Conservation (phyloP, 2,888 invertebrate genomes). For the Elegia similella region DNA sequence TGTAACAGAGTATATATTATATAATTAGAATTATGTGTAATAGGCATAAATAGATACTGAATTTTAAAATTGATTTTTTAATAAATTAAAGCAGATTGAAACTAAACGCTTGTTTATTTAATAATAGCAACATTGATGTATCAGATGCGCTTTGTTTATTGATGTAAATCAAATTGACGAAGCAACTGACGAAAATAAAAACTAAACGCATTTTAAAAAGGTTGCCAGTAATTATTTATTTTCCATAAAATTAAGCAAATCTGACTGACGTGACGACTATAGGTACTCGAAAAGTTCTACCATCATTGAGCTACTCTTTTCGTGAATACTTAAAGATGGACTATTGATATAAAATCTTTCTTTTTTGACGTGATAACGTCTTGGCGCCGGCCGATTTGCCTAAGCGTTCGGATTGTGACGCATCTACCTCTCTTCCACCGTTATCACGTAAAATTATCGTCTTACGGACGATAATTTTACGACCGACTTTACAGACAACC, state of each 20-base stretch:
- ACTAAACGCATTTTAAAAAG: neutral
- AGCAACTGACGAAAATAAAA: neutral
- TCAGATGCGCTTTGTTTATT: neutral
- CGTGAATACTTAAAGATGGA: no score
- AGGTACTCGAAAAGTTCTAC: no score
- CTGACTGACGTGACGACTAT: neutral
- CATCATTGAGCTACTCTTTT: no score
- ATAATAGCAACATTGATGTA: neutral
- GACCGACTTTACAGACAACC: no score
- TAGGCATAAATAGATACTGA: neutral
- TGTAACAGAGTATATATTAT: neutral
- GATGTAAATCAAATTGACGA: neutral
- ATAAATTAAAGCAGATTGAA: neutral
- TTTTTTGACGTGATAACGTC: no score
- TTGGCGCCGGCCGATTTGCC: no score
- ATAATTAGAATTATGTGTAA: neutral
- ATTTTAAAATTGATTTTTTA: neutral
- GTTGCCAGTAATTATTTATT: neutral
- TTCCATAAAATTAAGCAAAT: neutral
- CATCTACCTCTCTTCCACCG: no score
- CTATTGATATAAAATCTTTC: no score
- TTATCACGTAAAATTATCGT: no score
- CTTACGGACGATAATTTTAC: no score
- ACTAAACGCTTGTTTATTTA: constrained; percentile 7
- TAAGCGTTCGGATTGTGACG: no score